These are phyloP conservation scores for Gerris lacustris DNA, from an alignment of 2,888 invertebrate genomes.

Conservation along the genomic window DNA sequence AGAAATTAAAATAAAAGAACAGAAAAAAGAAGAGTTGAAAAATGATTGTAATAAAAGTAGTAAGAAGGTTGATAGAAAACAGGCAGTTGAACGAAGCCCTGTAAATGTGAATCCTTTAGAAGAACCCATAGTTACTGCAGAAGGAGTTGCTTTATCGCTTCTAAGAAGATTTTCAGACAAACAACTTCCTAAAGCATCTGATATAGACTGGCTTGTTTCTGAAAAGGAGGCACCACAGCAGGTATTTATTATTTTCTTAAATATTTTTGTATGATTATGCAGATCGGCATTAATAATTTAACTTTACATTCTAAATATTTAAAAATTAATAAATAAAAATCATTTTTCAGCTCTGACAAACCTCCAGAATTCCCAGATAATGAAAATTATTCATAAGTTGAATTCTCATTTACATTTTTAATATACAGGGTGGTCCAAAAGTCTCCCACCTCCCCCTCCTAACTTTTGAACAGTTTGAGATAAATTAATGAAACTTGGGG, in stretches of 20 bases:
- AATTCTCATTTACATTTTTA: too few relatives aligned
- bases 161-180: slow-evolving; percentile 63
- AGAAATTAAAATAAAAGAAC: background rate
- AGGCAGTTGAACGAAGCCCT: background rate
- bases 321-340: too few relatives aligned
- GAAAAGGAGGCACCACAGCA: slow-evolving; percentile 64
- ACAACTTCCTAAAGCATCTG: slow-evolving; percentile 62
- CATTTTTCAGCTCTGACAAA: too few relatives aligned
- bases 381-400: too few relatives aligned
- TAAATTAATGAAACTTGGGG: too few relatives aligned
- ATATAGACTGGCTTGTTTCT: slow-evolving; percentile 66
- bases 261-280: background rate
- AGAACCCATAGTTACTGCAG: slow-evolving; percentile 47
- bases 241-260: slow-evolving; percentile 33
- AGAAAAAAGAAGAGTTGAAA: background rate
- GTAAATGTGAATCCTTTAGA: slow-evolving; percentile 27
- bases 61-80: background rate
- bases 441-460: too few relatives aligned
- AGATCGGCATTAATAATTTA: background rate
- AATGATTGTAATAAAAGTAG: slow-evolving; percentile 6
- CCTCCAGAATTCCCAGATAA: too few relatives aligned
- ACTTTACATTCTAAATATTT: too few relatives aligned
- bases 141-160: slow-evolving; percentile 63
- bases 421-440: too few relatives aligned
- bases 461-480: too few relatives aligned